Evolutionary conservation across 2,113 vertebrate genomes (phyloP).

Genomic region (Morphnarchus princeps): DNA sequence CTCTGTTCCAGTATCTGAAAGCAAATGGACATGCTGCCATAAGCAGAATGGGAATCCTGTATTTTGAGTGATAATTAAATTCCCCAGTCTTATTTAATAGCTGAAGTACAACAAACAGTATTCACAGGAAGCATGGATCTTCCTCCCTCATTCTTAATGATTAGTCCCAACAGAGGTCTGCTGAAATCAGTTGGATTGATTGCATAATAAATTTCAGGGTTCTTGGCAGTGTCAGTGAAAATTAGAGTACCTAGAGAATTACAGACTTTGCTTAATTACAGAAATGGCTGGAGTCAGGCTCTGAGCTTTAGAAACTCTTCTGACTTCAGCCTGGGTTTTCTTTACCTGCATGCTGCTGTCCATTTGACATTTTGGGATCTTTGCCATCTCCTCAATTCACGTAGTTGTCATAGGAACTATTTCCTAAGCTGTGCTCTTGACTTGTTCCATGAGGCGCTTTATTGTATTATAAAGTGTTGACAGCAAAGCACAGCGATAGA

Average conservation of each 20-base stretch:
- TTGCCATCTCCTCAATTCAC: constrained; percentile 22
- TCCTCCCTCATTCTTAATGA: not conserved
- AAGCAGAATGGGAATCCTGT: not conserved
- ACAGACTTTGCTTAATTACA: not conserved
- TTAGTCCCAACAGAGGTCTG: not conserved
- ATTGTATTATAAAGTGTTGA: constrained; percentile 63
- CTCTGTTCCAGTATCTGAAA: not conserved
- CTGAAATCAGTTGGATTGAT: not conserved
- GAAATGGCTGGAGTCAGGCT: not conserved
- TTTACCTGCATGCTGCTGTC: not conserved
- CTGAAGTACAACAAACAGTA: not conserved
- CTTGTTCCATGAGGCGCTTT: constrained; percentile 60
- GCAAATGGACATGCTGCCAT: not conserved
- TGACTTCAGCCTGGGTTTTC: not conserved
- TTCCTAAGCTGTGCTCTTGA: constrained; percentile 68
- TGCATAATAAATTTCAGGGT: not conserved
- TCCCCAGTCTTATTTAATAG: not conserved
- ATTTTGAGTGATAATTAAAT: not conserved
- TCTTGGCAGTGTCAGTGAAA: not conserved
- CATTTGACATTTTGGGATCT: constrained; percentile 49
- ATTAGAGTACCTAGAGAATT: not conserved
- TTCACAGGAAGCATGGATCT: not conserved
- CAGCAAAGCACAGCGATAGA: constrained; percentile 54
- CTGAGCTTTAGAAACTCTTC: not conserved
- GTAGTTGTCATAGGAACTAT: constrained; percentile 75